Base-by-base conservation (phyloP, 2,888 invertebrate species). In the Trachelus tabidus region DNA sequence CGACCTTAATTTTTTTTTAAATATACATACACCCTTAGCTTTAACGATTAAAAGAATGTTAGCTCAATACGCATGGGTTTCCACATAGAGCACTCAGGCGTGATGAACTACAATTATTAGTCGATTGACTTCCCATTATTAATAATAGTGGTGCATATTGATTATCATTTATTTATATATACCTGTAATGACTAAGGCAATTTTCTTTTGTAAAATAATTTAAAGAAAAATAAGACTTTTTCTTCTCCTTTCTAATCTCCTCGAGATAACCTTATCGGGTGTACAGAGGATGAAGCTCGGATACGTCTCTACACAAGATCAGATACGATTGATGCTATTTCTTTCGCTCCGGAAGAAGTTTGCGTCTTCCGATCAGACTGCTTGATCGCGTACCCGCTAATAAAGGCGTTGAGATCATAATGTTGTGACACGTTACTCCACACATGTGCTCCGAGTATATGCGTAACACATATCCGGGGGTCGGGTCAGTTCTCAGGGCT, bases 401-500 rank as follows among this genome's bases (percentile, higher is more conserved):
- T 37, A 74, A 37, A 71, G 71, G 71, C 71, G 83, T 85, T 83
- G 86, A 83, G 83, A 84, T 87, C 84, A 85, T 86, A 85, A 88
- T 89, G 89, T 89, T 90, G 88, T 88, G 89, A 90, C 88, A 87
- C 85, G 81, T 86, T 75, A 79, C 75, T 77, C 35, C 76, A 77
- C 80, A 77, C 76, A 81, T 79, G 86, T 85, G 86, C 85, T 82
- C 23, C 85, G 85, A 84, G 84, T 86, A 85, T 87, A 88, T 86
- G 86, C 88, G 88, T 87, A 89, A 90, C 88, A 88, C 89, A 89
- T 90, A 90, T 90, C 90, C 90, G 90, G 90, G 87, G 89, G 88
- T 86, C 90, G 90, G 90, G 89, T 89, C 90, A 91, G 90, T 91
- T 91, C 91, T 91, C 91, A 91, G 91, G 91, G 89, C 91, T 91